Conservation (phyloP, 2,797 vertebrate genomes). For the Helostoma temminkii region DNA sequence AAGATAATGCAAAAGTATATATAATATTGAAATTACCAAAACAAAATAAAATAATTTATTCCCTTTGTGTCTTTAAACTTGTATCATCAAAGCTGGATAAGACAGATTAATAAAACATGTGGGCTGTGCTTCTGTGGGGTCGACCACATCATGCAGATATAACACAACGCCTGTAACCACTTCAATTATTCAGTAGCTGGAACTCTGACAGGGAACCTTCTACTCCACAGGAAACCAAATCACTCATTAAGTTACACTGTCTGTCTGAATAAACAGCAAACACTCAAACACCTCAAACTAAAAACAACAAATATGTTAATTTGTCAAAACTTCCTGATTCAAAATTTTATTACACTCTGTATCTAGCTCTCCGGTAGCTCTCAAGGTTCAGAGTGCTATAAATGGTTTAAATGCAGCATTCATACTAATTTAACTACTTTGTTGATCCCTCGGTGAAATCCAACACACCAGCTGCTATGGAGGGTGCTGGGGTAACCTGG, state of each 20-base stretch:
- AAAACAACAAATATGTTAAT: background rate
- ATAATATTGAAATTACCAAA: background rate
- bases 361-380: no score
- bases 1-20: background rate
- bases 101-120: slow-evolving; percentile 73
- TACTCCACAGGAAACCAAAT: slow-evolving; percentile 1
- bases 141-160: slow-evolving; percentile 41
- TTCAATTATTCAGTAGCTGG: slow-evolving; percentile 74
- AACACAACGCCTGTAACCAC: slow-evolving; percentile 40
- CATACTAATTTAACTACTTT: no score
- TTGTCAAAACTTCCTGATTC: no score
- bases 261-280: background rate
- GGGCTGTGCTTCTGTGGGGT: slow-evolving; percentile 5
- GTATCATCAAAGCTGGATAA: slow-evolving; percentile 43
- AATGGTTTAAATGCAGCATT: no score
- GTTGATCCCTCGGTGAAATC: no score
- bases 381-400: no score
- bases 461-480: no score
- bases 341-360: no score
- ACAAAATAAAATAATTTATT: background rate
- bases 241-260: background rate
- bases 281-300: background rate
- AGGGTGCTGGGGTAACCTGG: no score
- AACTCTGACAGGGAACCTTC: slow-evolving; percentile 42
- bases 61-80: slow-evolving; percentile 21